These are phyloP conservation scores for Thereva unica DNA, from an alignment of 2,888 invertebrate genomes.

Conservation along the genomic window DNA sequence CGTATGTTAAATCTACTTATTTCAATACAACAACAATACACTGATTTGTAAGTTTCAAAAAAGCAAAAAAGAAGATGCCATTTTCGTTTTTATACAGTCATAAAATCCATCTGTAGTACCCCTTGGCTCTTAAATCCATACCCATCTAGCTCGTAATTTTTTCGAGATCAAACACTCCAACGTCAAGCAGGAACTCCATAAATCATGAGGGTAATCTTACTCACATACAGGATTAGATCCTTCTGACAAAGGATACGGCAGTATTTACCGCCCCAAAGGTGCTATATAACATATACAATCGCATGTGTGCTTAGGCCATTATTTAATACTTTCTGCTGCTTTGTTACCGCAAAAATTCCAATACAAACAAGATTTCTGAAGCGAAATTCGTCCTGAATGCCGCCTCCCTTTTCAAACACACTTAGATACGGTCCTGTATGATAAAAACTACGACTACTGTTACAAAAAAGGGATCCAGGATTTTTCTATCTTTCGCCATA, in stretches of 20 bases:
- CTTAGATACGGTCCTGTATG: too few relatives aligned
- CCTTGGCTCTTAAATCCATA: background rate
- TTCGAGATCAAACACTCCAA: background rate
- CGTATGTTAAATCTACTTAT: too few relatives aligned
- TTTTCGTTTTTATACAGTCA: too few relatives aligned
- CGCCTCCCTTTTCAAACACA: too few relatives aligned
- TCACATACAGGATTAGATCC: background rate
- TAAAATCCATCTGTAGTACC: background rate
- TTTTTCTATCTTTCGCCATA: too few relatives aligned
- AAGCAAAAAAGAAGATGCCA: too few relatives aligned
- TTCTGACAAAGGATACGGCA: background rate
- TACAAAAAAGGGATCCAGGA: too few relatives aligned
- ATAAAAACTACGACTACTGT: too few relatives aligned
- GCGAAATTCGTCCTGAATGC: too few relatives aligned
- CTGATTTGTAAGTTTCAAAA: too few relatives aligned
- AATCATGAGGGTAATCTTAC: conserved; percentile 3
- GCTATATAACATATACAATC: background rate
- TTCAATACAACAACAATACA: too few relatives aligned
- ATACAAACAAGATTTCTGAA: background rate
- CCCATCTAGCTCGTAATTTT: conserved; percentile 11
- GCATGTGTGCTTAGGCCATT: background rate
- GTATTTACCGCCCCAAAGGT: conserved; percentile 6
- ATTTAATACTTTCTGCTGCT: too few relatives aligned
- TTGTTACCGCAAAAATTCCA: background rate
- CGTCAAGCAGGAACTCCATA: background rate